Base-by-base conservation (phyloP, 1,140 invertebrate genomes). In the Drosophila obscura region DNA sequence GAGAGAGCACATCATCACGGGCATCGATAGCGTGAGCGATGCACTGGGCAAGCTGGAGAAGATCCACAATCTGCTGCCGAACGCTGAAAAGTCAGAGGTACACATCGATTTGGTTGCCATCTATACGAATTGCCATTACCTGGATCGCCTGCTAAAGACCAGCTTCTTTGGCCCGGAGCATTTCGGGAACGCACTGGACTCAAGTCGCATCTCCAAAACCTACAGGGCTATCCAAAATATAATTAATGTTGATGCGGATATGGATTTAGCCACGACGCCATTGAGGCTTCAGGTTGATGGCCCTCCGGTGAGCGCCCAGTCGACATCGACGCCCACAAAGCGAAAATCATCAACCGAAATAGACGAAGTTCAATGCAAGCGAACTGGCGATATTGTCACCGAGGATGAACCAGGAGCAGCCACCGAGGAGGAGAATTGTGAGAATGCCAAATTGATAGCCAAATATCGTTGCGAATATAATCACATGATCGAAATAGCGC, bases 41-140 rank as follows among this genome's bases (percentile, higher is more conserved):
- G 95, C 95, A 3, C 95, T 97, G 94, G 93, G 94, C 1, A 93
- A 94, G 15, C 92, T 96, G 2, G 95, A 96, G 94, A 96, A 96
- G 82, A 95, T 96, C 75, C 95, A 94, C 1, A 94, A 95, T 48
- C 94, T 96, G 82, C 95, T 5, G 93, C 94, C 3, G 80, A 96
- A 13, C 95, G 28, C 94, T 13, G 35, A 13, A 39, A 96, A 91
- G 95, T 93, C 53, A 94, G 64, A 52, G 28, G 55, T 89, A 5
- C 48, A 89, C 9, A 49, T 60, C 51, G 77, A 84, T 50, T 91
- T 98, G 15, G 91, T 98, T 16, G 94, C 95, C 68, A 94, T 97
- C 22, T 97, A 97, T 82, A 97, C 97, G 91, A 96, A 97, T 90
- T 97, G 96, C 77, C 95, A 96, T 57, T 96, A 95, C 75, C 93